Percentiles rank a stretch among this genome's conserved stretches.
These are phyloP conservation scores for Glandiceps talaboti DNA, from an alignment of 53 echinoderm and acorn worm genomes.

Conservation along the genomic window DNA sequence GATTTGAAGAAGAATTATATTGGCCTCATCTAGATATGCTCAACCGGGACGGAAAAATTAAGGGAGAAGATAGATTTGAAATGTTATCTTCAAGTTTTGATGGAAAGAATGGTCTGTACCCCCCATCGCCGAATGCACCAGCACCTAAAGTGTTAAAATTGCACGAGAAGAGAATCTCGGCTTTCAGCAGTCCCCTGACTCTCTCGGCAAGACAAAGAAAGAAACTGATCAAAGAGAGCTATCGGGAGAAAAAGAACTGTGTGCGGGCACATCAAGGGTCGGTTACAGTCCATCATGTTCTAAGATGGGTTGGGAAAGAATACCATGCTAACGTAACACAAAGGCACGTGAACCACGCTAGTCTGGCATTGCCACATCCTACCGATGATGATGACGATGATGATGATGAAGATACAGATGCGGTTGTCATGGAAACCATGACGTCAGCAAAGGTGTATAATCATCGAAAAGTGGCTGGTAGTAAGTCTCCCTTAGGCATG, in stretches of 20 bases:
- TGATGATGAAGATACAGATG: background rate
- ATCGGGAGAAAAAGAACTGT: background rate
- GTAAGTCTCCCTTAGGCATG: conserved; percentile 1
- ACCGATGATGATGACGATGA: too few relatives aligned
- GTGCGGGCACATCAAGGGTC: background rate
- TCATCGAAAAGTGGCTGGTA: background rate
- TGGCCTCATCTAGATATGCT: background rate
- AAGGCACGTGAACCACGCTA: background rate
- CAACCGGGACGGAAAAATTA: background rate
- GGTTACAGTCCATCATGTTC: background rate
- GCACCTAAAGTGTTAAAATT: background rate
- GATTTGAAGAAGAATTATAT: background rate
- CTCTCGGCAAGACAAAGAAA: background rate
- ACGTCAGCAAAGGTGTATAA: background rate
- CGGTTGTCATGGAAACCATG: background rate
- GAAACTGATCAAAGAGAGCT: background rate
- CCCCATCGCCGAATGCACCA: background rate
- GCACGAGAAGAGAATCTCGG: background rate
- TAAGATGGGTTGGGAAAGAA: background rate
- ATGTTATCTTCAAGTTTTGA: background rate
- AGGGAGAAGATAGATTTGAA: background rate
- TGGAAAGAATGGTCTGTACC: background rate
- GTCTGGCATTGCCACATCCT: background rate
- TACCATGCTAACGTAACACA: background rate
- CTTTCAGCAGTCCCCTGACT: background rate